Base-by-base conservation (phyloP, 1,140 invertebrate species). In the Calycopis cecrops region DNA sequence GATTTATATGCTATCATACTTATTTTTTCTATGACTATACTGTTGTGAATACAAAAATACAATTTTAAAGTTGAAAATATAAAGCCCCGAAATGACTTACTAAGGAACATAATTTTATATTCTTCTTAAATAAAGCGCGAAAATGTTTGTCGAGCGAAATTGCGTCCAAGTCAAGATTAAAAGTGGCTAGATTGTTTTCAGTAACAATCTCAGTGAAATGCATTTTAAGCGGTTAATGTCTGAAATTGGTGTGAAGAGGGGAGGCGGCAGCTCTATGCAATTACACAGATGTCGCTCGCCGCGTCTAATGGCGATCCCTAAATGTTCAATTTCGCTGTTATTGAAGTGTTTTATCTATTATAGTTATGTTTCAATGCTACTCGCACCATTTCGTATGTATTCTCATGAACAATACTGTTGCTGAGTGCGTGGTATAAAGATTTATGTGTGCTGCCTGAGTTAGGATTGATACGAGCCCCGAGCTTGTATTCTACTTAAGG, bases 251-350 rank as follows among this genome's bases (percentile, higher is more conserved):
- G 71, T 65, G 71, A 71, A 73, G 71, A 69, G 73, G 60, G 57
- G 64, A 72, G 67, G 67, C 71, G 76, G 73, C 73, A 73, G 69
- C 70, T 65, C 66, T 57, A 51, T 65, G 76, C 76, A 79, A 80
- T 83, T 79, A 83, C 79, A 73, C 79, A 78, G 71, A 75, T 75
- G 75, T 72, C 75, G 69, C 67, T n/a, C n/a, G n/a, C n/a, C n/a
- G 59, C 62, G 63, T 66, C 67, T 70, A 71, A 75, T 69, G 59
- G 66, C 67, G 44, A 62, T 62, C 68, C 73, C 55, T 70, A 69
- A 72, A 74, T 60, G 67, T 75, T 75, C 65, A 73, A 75, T 71
- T 79, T 71, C 64, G 67, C 58, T 52, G 54, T 64, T 65, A 67
- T 68, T 71, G 65, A 28, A 28, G 21, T 61, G 62, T 61, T 68